Base-by-base conservation (phyloP, 2,888 invertebrate genomes). In the Terebella lapidaria region DNA sequence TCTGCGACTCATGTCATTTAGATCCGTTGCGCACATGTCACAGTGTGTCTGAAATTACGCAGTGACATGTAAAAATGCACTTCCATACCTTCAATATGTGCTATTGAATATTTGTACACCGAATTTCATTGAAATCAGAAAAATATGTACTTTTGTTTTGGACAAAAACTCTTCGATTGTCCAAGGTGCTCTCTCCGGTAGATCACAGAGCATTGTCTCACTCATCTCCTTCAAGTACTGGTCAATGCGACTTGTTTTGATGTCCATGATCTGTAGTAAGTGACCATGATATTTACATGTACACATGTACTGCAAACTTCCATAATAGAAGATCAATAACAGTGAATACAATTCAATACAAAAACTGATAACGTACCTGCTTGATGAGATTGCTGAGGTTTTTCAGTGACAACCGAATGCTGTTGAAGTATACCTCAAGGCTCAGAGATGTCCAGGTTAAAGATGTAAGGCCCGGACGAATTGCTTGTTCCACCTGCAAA, bases 401-500 rank as follows among this genome's bases (percentile, higher is more conserved):
- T 58, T 85, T 84, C 22, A 90, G 78, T 24, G 84, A 82, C 0
- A 69, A 71, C 58, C 82, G 82, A 45, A 89, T 86, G 24, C 83
- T 81, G 1, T 82, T 81, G 69, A 86, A 87, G 72, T 86, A 87
- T 30, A 85, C 79, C 0, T 86, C 84, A 67, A 89, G 86, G 73
- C 88, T 87, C 68, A 89, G 84, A 0, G 91, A 91, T 0, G 89
- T 86, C 92, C 92, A 93, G 0, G 89, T 89, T 22, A 91, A 86
- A 1, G 87, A 86, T 0, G 89, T 88, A 15, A 91, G 80, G 1
- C 89, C 91, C 0, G 91, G 89, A 77, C 87, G 86, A 65, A 92
- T 86, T 0, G 87, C 85, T 56, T 85, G 83, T 64, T 90, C 89
- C 67, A 74, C 71, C 70, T 71, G 53, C 15, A 10, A 49, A n/a